These are phyloP conservation scores for Eupelmus urozonus DNA, from an alignment of 2,888 invertebrate genomes.

Conservation along the genomic window DNA sequence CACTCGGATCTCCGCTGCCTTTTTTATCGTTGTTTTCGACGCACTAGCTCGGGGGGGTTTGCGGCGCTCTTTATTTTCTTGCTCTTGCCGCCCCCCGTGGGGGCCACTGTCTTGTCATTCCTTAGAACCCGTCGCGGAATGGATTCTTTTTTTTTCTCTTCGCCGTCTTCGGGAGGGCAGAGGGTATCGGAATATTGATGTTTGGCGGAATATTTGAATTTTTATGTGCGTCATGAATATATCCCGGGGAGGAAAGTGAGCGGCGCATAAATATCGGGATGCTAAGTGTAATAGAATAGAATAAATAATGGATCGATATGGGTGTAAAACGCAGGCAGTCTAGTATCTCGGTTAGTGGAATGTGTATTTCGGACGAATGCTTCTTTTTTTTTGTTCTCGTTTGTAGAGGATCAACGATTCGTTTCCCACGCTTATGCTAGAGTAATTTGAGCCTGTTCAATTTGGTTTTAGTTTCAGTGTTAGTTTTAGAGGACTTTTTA, in stretches of 20 bases:
- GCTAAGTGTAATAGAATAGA: constrained; percentile 18
- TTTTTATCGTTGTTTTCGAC: constrained; percentile 23
- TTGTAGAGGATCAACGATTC: too few species aligned
- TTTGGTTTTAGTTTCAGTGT: too few species aligned
- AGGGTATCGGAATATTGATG: constrained; percentile 44
- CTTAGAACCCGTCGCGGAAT: neutral
- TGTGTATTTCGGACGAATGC: too few species aligned
- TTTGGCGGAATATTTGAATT: constrained; percentile 49
- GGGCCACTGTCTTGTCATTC: constrained; percentile 14
- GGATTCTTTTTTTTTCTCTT: constrained; percentile 18
- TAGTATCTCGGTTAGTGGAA: too few species aligned
- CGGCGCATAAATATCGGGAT: neutral
- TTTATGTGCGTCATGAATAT: constrained; percentile 44
- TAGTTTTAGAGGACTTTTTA: too few species aligned
- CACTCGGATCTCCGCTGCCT: neutral
- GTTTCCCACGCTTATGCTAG: too few species aligned
- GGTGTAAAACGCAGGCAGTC: too few species aligned
- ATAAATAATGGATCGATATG: constrained; percentile 2
- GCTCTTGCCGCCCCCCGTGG: neutral
- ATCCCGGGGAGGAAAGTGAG: neutral
- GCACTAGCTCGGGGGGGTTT: neutral
- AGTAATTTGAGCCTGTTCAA: too few species aligned
- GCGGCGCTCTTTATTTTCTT: neutral
- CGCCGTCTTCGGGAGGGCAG: neutral
- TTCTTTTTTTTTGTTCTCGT: too few species aligned